Evolutionary conservation across 53 echinoderm and acorn worm genomes (phyloP).

Genomic region (Zoroaster sp.): DNA sequence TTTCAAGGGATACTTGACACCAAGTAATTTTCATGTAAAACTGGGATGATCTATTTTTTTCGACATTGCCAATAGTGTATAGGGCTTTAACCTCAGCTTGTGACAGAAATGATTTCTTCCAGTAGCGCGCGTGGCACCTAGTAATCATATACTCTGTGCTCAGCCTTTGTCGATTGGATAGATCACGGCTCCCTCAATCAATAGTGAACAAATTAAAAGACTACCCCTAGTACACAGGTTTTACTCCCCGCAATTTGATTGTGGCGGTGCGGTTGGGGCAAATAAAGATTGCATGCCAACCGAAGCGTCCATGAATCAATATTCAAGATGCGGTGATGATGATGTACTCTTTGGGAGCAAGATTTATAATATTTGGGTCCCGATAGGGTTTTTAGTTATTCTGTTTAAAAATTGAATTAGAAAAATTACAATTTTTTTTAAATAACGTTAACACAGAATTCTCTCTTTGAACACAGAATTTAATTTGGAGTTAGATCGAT

Average conservation of each 20-base stretch:
- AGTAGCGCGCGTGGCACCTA: background rate
- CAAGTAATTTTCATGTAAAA: too few species aligned
- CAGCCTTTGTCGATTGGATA: slow-evolving; percentile 27
- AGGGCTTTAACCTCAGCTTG: too few species aligned
- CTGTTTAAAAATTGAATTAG: background rate
- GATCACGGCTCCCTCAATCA: slow-evolving; percentile 33
- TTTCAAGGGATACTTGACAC: too few species aligned
- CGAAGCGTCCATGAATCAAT: slow-evolving; percentile 32
- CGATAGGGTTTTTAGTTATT: background rate
- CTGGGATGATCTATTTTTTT: too few species aligned
- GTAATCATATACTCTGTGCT: slow-evolving; percentile 4
- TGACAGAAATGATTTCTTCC: background rate
- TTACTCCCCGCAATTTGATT: slow-evolving; percentile 53
- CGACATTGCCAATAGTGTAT: too few species aligned
- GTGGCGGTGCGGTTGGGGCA: slow-evolving; percentile 30
- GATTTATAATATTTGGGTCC: background rate
- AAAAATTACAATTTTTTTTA: too few species aligned
- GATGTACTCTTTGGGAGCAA: background rate
- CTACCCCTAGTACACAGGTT: slow-evolving; percentile 47
- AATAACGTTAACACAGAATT: background rate
- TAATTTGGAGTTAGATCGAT: background rate
- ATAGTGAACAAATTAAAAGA: slow-evolving; percentile 58
- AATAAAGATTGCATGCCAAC: slow-evolving; percentile 44
- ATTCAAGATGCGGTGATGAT: slow-evolving; percentile 30
- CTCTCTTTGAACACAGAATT: background rate